phyloP scores from a whole-genome alignment of 2,113 vertebrate genomes.

The Okapia johnstoni region DNA sequence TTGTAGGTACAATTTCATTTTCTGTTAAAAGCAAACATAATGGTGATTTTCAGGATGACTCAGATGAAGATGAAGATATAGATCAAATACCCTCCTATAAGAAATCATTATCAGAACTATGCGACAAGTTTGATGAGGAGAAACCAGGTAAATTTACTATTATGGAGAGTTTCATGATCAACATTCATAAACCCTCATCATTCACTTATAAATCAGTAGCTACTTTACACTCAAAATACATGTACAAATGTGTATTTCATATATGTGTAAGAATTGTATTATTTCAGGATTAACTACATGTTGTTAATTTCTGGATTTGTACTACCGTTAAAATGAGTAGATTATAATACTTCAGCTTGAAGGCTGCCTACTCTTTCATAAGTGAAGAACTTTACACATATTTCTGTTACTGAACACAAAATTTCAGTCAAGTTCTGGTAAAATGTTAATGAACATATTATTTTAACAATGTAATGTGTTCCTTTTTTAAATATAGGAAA shows the following conservation, averaged over 20 bases:
- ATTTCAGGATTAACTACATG: neutral
- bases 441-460: neutral
- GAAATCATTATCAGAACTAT: neutral
- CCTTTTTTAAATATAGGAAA: neutral
- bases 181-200: neutral
- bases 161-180: neutral
- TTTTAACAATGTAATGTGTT: neutral
- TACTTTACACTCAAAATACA: neutral
- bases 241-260: neutral
- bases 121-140: neutral
- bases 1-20: slow-evolving; percentile 60
- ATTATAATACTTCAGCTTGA: neutral
- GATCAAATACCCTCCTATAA: neutral
- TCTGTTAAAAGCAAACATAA: neutral
- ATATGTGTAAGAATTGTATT: neutral
- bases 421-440: neutral
- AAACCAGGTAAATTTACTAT: slow-evolving; percentile 32
- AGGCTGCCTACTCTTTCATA: neutral
- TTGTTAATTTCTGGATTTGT: neutral
- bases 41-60: neutral
- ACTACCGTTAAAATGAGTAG: neutral
- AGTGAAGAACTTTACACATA: neutral
- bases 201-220: neutral
- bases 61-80: neutral
- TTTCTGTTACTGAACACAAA: neutral